A percentile compares a stretch with the other conserved stretches of the same genome.
Evolutionary conservation across 2,888 invertebrate genomes (phyloP).

Genomic region (Drosophila demipolita): DNA sequence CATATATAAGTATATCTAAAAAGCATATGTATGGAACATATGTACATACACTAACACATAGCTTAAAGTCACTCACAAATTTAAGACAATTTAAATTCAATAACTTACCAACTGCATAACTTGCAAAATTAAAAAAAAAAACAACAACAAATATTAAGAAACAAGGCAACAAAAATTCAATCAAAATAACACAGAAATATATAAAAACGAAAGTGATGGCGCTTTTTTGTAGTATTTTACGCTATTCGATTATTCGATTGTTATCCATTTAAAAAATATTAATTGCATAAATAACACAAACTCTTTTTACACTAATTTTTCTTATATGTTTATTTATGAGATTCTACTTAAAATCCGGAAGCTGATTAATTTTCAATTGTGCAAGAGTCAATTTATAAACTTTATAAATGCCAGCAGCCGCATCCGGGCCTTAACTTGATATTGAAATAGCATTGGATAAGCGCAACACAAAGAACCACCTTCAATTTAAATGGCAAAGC

Average conservation of each 20-base stretch:
- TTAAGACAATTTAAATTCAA: constrained; percentile 44
- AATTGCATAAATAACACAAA: neutral
- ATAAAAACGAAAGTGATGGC: constrained; percentile 6
- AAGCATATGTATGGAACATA: constrained; percentile 35
- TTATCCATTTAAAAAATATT: constrained; percentile 6
- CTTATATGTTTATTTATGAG: neutral
- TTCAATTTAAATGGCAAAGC: constrained; percentile 63
- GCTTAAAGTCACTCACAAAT: constrained; percentile 30
- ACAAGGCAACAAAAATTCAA: constrained; percentile 26
- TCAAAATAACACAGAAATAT: constrained; percentile 20
- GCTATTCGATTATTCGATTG: constrained; percentile 39
- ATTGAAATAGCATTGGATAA: constrained; percentile 20
- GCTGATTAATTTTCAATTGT: neutral
- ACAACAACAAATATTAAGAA: constrained; percentile 7
- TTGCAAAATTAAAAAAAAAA: constrained; percentile 13
- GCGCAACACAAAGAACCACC: constrained; percentile 56
- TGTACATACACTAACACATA: constrained; percentile 20
- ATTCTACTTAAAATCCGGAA: neutral
- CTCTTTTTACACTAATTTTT: neutral
- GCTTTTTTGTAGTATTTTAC: constrained; percentile 28
- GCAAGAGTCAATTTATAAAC: constrained; percentile 53
- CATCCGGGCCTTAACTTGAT: constrained; percentile 8
- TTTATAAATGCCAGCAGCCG: constrained; percentile 58
- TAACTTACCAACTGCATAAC: constrained; percentile 29
- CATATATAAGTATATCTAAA: constrained; percentile 43